Base-by-base conservation (phyloP, 2,113 vertebrate species). In the Scartelaos histophorus region DNA sequence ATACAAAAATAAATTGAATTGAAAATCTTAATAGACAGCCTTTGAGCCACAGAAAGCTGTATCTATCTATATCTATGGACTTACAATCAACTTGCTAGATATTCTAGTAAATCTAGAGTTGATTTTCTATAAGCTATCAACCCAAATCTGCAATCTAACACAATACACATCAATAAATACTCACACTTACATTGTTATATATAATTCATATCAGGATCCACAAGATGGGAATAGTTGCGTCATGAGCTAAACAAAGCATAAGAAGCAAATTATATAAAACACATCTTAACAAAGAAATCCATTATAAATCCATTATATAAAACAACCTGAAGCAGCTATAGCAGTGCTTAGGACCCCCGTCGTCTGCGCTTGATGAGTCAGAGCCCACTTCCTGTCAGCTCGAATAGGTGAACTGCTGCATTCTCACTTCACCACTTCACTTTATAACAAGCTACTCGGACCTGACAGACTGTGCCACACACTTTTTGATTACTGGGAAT, bases 351-450 rank as follows among this genome's bases (percentile, higher is more conserved):
- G 35, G 25, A 4, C 57, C 25, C 19, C 16, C 16, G 34, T 16
- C 15, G 35, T n/a, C 19, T 43, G 9, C 19, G 43, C 35, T 54
- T 38, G 12, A 64, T 65, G 65, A 7, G 16, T 22, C 29, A 58
- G 47, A 29, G 2, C 25, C 54, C 58, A 24, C 13, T 49, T 68
- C 72, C 45, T 29, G n/a, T 66, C 22, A 61, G 66, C 46, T 21
- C 5, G 56, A 58, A 45, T 6, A 16, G 53, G 35, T 7, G 49
- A 67, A 58, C 19, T 68, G 67, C 43, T 64, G 29, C 21, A 9
- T 56, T 54, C 57, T 54, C 21, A 45, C 67, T 58, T 56, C 7
- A 56, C 12, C 21, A n/a, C 65, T 67, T 51, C 38, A 67, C 51
- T 49, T 57, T 72, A 1, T 15, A 29, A 79, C 12, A 45, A 68